Base-by-base conservation (phyloP, 1,140 invertebrate genomes). In the Bombus vancouverensis region DNA sequence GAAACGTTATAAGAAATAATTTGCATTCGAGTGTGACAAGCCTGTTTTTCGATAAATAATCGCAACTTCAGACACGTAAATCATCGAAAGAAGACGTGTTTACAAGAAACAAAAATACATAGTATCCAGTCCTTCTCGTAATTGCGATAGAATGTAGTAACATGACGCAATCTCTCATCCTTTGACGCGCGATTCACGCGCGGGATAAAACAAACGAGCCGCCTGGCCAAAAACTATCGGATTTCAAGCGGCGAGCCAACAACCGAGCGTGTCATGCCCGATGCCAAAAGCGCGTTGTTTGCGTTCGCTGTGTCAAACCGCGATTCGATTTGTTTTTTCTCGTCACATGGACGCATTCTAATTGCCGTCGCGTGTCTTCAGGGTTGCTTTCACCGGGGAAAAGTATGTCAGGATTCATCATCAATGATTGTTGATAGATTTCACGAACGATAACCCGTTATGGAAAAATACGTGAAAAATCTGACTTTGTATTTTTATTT, bases 161-260 rank as follows among this genome's bases (percentile, higher is more conserved):
- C 82, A 34, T 53, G 44, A 39, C 65, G 72, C 66, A 79, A 59
- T 68, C 37, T 85, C 47, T 78, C 66, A 37, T 68, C 76, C 65
- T 37, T 62, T 42, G 82, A 66, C 59, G 73, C 74, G 62, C 75
- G 42, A 59, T 62, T 80, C 83, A 47, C 66, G 28, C 70, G n/a
- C 5, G 47, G 18, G 18, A 53, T 70, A 62, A 32, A 53, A 66
- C 74, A 68, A 71, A 80, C 83, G 76, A 72, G 47, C 28, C 22
- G 53, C 3, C 32, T 25, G 62, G 73, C 62, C 62, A 83, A 77
- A 83, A 83, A 83, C 68, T 82, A 44, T 62, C 44, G 47, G 34
- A n/a, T 86, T 42, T 68, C 39, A 47, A 68, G 71, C 39, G 65
- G 15, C 81, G 59, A 88, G 86, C 86, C 87, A 88, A 87, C 70